Evolutionary conservation across 2,797 vertebrate genomes (phyloP).

Genomic region (Scleropages formosus): DNA sequence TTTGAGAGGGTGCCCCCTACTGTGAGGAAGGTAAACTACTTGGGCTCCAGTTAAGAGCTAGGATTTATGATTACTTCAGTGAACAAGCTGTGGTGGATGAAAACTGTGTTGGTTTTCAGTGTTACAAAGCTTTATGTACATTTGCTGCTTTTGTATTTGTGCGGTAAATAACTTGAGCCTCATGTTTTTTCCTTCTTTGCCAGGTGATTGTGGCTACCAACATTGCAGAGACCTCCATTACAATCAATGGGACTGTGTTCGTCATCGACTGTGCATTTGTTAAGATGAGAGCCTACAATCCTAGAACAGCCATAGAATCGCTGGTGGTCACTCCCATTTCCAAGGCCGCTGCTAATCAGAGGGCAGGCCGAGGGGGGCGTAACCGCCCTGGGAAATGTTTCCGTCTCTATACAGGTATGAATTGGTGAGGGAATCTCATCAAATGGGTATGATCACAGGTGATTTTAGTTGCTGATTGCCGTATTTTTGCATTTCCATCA

Average conservation of each 20-base stretch:
- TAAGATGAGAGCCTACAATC: conserved; percentile 93
- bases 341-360: conserved; percentile 92
- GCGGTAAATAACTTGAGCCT: background rate
- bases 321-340: conserved; percentile 93
- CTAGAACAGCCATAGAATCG: conserved; percentile 87
- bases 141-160: background rate
- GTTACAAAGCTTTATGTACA: background rate
- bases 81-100: background rate
- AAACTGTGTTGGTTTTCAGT: background rate
- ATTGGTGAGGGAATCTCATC: background rate
- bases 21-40: conserved; percentile 84
- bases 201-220: conserved; percentile 96
- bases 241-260: conserved; percentile 85
- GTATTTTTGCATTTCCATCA: background rate
- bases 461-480: background rate
- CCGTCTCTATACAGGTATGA: conserved; percentile 87
- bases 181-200: background rate
- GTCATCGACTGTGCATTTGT: conserved; percentile 97
- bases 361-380: conserved; percentile 87
- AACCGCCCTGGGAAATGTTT: conserved; percentile 92
- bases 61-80: background rate
- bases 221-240: conserved; percentile 95
- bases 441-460: background rate
- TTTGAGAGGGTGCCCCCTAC: conserved; percentile 84
- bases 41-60: background rate